Base-by-base conservation (phyloP, 1,140 invertebrate genomes). In the Hyphantria cunea region DNA sequence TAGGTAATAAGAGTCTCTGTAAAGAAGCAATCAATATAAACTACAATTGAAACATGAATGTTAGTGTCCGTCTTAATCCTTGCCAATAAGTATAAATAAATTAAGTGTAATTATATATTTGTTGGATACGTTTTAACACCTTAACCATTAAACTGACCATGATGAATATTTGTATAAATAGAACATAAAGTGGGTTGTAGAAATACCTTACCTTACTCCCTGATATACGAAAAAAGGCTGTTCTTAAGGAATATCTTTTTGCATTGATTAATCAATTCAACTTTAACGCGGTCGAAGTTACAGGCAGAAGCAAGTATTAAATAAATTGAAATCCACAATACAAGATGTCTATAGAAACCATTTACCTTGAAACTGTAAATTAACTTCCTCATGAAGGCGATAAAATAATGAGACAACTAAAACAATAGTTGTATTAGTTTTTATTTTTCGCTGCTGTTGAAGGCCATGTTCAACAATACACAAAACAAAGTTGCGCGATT, bases 401-500 rank as follows among this genome's bases (percentile, higher is more conserved):
- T 86, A 83, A 44, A 44, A 86, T 89, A 90, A 86, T 85, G 84
- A 82, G 83, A 82, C 78, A 76, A 81, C 82, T 89, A 82, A 90
- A 82, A 90, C 88, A 89, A 90, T 90, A 88, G 74, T 79, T 75
- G 71, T 82, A 83, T 86, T 86, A 85, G 80, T 86, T 89, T 89
- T 86, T 85, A 83, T 80, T 86, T 89, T 87, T 82, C 78, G 72
- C 70, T 65, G 56, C 70, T 75, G 73, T 73, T 70, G 82, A 89
- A 90, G 88, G 88, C 70, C 83, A 66, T 64, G 68, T 68, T 64
- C 55, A 77, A 89, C 86, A 90, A 88, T 84, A 89, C 78, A 78
- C 74, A 78, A 82, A 87, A 85, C 78, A 82, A 81, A 83, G 78
- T 81, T 78, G 78, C 66, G 73, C 72, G 77, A 83, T 87, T 86